Evolutionary conservation across 2,113 vertebrate genomes (phyloP).

Genomic region (Myotis yumanensis): DNA sequence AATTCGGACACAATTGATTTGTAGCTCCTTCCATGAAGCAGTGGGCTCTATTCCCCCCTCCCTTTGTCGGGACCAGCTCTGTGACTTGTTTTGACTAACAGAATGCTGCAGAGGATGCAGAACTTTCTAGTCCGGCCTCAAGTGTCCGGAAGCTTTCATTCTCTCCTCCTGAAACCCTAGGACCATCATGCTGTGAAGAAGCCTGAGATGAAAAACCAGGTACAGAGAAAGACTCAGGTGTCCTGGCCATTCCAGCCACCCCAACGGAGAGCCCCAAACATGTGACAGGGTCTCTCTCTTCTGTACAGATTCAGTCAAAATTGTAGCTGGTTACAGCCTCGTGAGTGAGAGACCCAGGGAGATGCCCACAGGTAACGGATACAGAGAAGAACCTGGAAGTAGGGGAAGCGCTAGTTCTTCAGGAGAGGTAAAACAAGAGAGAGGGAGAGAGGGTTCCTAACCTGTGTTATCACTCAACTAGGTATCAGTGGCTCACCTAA

Average conservation of each 20-base stretch:
- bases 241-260: background rate
- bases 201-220: background rate
- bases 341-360: background rate
- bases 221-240: background rate
- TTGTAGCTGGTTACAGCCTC: background rate
- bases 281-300: background rate
- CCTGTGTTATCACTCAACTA: background rate
- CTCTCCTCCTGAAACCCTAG: background rate
- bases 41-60: background rate
- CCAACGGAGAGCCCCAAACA: background rate
- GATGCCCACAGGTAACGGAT: background rate
- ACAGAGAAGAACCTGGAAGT: background rate
- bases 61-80: background rate
- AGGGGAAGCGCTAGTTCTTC: background rate
- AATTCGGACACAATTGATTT: too few relatives aligned
- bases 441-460: background rate
- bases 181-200: background rate
- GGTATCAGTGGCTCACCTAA: background rate
- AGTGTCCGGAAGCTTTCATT: background rate
- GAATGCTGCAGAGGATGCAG: background rate
- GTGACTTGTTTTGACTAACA: background rate
- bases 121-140: background rate
- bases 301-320: background rate
- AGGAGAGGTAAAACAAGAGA: background rate
- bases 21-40: background rate